These are phyloP conservation scores for Caenorhabditis becei DNA, from an alignment of 2,888 invertebrate species.

Conservation along the genomic window DNA sequence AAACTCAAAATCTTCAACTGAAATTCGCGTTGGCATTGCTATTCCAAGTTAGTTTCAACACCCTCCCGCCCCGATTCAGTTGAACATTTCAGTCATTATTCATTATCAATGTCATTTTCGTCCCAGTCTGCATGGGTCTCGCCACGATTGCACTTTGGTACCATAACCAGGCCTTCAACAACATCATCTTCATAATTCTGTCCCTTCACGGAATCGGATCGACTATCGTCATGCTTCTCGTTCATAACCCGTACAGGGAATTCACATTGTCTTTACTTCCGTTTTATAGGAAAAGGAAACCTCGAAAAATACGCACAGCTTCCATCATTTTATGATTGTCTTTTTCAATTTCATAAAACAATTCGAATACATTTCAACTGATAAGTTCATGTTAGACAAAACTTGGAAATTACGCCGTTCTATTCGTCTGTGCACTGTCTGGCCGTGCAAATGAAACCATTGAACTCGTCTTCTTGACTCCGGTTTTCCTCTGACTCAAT, in stretches of 20 bases:
- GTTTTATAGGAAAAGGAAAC: not conserved
- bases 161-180: conserved; percentile 8
- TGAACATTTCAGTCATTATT: not conserved
- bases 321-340: no score
- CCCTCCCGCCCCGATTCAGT: not conserved
- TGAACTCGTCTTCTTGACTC: no score
- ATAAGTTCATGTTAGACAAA: no score
- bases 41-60: not conserved
- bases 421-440: no score
- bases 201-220: conserved; percentile 13
- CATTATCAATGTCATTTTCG: not conserved
- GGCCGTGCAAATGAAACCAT: no score
- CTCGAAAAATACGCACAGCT: no score
- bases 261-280: not conserved
- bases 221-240: conserved; percentile 19
- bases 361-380: no score
- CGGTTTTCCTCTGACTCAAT: no score
- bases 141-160: not conserved
- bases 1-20: not conserved
- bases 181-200: conserved; percentile 4
- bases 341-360: no score
- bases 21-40: not conserved
- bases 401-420: no score
- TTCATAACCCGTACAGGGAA: conserved; percentile 26
- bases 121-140: not conserved